Conservation (phyloP, 1,140 invertebrate species). For the Dryas iulia region DNA sequence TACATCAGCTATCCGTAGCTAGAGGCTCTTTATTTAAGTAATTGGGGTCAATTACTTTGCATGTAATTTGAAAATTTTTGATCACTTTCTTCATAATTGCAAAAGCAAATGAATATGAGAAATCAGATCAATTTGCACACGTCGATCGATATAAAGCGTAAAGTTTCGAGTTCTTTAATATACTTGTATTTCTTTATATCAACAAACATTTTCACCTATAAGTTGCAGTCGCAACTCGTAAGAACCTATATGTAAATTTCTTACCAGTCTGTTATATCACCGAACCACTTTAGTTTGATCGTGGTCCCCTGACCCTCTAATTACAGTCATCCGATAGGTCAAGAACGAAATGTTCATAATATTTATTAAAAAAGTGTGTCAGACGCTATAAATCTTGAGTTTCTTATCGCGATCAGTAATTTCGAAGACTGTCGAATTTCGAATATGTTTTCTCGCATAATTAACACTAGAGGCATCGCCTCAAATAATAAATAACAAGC, state of each 20-base stretch:
- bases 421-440: constrained; percentile 51
- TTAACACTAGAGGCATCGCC: constrained; percentile 37
- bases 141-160: neutral
- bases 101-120: constrained; percentile 10
- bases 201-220: constrained; percentile 11
- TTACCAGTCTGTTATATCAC: constrained; percentile 45
- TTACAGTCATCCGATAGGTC: constrained; percentile 54
- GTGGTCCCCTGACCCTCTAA: constrained; percentile 52
- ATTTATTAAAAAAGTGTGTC: constrained; percentile 48
- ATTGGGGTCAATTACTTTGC: constrained; percentile 60
- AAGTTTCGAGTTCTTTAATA: neutral
- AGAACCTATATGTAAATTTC: neutral
- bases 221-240: neutral
- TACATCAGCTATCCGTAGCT: constrained; percentile 46
- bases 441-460: constrained; percentile 50
- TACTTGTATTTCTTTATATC: neutral
- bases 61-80: constrained; percentile 53
- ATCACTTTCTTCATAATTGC: constrained; percentile 63
- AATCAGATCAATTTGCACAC: constrained; percentile 1
- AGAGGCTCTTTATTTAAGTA: constrained; percentile 42
- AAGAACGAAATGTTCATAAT: constrained; percentile 50
- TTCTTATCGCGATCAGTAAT: constrained; percentile 51
- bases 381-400: constrained; percentile 48
- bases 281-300: constrained; percentile 37
- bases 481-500: constrained; percentile 2